Evolutionary conservation across 2,888 invertebrate species (phyloP), one percentile per base, ranked within the genome.

Genomic region (Eretmocerus hayati): DNA sequence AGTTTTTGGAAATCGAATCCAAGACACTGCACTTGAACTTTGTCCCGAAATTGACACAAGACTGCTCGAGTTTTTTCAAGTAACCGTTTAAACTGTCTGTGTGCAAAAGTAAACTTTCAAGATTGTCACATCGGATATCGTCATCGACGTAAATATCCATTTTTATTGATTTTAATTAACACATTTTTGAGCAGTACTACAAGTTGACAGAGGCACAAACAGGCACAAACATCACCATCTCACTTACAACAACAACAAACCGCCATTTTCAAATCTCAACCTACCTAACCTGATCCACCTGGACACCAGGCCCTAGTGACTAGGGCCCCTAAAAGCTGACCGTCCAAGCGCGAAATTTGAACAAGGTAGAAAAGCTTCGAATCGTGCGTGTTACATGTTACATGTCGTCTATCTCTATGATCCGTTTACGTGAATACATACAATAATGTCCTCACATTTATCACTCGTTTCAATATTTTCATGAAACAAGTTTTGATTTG

Each of bases 51-150:
- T 39, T 31, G 4, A 9, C 21, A 15, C 52, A 52, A 9, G 22
- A 22, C 2, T 52, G 49, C n/a, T 47, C 44, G 4, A 51, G 32
- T 22, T 49, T 51, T 20, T 31, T 41, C 13, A 54, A 36, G 23
- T 49, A 52, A 2, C 15, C 16, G 15, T 51, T 38, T 44, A 47
- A 43, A 11, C 45, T 35, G 3, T 52, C 52, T 6, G 32, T 13
- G 15, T 54, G 46, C 21, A 47, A 5, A 2, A 54, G n/a, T 15
- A 54, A 42, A n/a, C 4, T 23, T 11, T 51, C 54, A 9, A 54
- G 23, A 11, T 48, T 42, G n/a, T 21, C 39, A n/a, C 39, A 21
- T 8, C 18, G 18, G n/a, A 52, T 26, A 42, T 52, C 46, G 13
- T 47, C 41, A 6, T 35, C 36, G 2, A 33, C 32, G 11, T 11